These are phyloP conservation scores for Pogonomyrmex californicus DNA, from an alignment of 1,140 invertebrate species.

Conservation along the genomic window DNA sequence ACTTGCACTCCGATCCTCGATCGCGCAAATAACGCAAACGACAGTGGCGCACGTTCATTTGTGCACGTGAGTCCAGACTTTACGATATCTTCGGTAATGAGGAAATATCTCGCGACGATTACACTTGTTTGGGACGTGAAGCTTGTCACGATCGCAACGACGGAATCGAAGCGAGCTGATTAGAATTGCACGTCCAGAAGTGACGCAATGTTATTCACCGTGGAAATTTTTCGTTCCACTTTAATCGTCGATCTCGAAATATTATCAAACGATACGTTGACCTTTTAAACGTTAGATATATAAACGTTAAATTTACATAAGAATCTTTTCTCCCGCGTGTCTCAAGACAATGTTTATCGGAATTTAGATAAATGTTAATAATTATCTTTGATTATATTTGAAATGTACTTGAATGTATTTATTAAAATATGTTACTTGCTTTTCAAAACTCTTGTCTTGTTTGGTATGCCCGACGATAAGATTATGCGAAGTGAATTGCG, in stretches of 20 bases:
- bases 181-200: conserved; percentile 13
- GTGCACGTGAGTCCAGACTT: not conserved
- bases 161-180: not conserved
- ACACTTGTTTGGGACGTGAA: conserved; percentile 12
- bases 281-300: not conserved
- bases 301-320: not conserved
- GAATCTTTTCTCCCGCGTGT: not conserved
- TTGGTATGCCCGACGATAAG: not conserved
- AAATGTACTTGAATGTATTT: not conserved
- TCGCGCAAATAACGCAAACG: conserved; percentile 44
- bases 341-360: not conserved
- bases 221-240: not conserved
- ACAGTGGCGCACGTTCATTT: not conserved
- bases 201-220: not conserved
- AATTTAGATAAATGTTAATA: not conserved
- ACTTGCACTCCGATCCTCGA: conserved; percentile 68
- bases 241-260: not conserved
- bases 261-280: not conserved
- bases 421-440: not conserved
- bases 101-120: conserved; percentile 26
- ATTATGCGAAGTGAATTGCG: conserved; percentile 9
- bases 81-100: conserved; percentile 38
- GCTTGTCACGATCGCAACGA: not conserved
- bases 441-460: not conserved
- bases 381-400: not conserved